Base-by-base conservation (phyloP, 1,140 invertebrate species). In the Trichonephila clavata region DNA sequence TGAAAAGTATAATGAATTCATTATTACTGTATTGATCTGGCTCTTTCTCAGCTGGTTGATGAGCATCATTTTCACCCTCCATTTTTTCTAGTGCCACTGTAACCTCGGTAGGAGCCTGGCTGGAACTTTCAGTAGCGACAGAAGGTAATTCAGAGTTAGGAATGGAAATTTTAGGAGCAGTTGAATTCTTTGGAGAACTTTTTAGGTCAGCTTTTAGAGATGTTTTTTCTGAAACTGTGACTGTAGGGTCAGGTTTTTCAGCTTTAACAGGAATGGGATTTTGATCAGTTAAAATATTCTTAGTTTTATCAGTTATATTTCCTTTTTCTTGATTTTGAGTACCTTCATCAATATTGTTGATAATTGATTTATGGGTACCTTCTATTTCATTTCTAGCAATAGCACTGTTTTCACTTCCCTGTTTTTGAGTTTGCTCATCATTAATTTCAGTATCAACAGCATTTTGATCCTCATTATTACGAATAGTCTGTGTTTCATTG, bases 11-110 rank as follows among this genome's bases (percentile, higher is more conserved):
- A 50, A 50, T 5, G 7, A 10, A 50, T 50, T 32, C 16, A 39
- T 60, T 65, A 18, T 92, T 84, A 92, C 90, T 65, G 50, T 65
- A 92, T 10, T 39, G 80, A 27, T 92, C 90, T 27, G 24, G 24
- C 14, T 68, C 80, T 65, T 84, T 63, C 24, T 83, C 59, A 27
- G 6, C 21, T 50, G 80, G 60, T 84, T 63, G 24, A 24, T 32
- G 27, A 63, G 27, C 13, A 6, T 39, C 89, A 90, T 81, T 90
- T 24, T 24, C 80, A 50, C 65, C 80, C 20, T 92, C 90, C 90
- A 92, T 92, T 20, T 92, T 68, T 59, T 92, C 90, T 7, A 92
- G 50, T 32, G 43, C 50, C 18, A 68, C 50, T n/a, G 89, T 90
- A 27, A 24, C 59, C 59, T 71, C 65, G 27, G 87, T 39, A 24